Conservation (phyloP, 2,888 invertebrate species). For the Thyatira batis region DNA sequence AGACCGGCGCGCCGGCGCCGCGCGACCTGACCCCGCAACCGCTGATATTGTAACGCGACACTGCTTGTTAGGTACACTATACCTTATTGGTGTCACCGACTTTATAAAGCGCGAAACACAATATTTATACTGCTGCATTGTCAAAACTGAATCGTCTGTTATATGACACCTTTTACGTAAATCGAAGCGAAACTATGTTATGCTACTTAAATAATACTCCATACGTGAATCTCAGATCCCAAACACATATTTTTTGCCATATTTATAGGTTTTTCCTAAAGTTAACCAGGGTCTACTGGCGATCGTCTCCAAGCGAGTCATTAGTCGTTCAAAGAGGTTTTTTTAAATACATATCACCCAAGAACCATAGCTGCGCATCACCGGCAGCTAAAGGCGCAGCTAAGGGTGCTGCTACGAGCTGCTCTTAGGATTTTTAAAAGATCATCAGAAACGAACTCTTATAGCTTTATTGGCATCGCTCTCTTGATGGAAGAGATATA, state of each 20-base stretch:
- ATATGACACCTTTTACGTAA: neutral
- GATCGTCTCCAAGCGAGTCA: too few relatives aligned
- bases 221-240: too few relatives aligned
- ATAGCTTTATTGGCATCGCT: neutral
- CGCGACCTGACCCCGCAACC: conserved; percentile 24
- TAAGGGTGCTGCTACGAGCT: too few relatives aligned
- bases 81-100: conserved; percentile 4
- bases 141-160: neutral
- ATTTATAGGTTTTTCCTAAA: too few relatives aligned
- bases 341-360: too few relatives aligned
- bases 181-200: neutral
- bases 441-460: neutral
- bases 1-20: conserved; percentile 26
- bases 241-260: too few relatives aligned
- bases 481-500: neutral
- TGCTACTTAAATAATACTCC: too few relatives aligned
- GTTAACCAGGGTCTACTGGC: too few relatives aligned
- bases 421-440: neutral
- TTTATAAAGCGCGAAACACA: neutral
- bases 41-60: conserved; percentile 23
- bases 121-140: neutral
- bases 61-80: conserved; percentile 9
- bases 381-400: too few relatives aligned
- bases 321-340: too few relatives aligned
- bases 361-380: too few relatives aligned